Conservation (phyloP, 2,113 vertebrate genomes). For the Pantherophis guttatus region DNA sequence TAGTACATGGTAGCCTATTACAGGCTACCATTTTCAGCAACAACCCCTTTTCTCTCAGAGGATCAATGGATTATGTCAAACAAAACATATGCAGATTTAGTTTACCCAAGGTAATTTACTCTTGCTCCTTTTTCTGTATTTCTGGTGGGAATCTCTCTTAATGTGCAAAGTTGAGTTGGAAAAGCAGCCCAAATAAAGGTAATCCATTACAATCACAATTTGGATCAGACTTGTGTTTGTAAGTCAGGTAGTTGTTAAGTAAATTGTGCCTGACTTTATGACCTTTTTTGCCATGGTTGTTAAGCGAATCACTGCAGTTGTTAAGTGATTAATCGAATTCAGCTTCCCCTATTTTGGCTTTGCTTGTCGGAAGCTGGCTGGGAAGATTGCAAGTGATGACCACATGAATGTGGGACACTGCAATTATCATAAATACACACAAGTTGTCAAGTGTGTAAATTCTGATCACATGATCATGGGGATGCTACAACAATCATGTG, state of each 20-base stretch:
- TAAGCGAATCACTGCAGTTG: no score
- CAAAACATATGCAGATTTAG: background rate
- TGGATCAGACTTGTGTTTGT: background rate
- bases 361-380: no score
- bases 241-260: background rate
- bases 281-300: no score
- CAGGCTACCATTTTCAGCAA: background rate
- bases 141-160: background rate
- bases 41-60: background rate
- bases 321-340: no score
- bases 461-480: background rate
- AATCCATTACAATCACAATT: no score
- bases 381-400: no score
- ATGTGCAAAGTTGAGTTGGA: background rate
- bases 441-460: no score
- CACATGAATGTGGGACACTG: no score
- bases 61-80: background rate
- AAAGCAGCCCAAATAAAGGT: background rate
- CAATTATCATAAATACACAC: no score
- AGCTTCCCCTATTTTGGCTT: no score
- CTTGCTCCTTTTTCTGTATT: background rate
- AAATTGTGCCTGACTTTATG: no score
- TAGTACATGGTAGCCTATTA: background rate
- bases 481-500: background rate
- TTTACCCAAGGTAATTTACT: background rate